Evolutionary conservation across 2,888 invertebrate genomes (phyloP).

Genomic region (Calliopum simillimum): DNA sequence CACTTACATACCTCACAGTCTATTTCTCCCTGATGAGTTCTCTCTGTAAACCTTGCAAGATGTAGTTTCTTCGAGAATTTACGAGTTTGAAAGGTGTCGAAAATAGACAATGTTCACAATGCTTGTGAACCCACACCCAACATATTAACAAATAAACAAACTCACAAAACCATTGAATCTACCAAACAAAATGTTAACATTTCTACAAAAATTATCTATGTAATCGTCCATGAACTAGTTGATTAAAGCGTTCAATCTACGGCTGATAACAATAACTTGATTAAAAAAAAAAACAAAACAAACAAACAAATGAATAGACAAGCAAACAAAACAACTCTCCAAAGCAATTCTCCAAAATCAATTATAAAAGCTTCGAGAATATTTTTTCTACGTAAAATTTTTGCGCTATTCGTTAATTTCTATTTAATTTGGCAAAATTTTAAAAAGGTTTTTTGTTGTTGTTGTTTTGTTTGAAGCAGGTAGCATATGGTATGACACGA

Average conservation of each 20-base stretch:
- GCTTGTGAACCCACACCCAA: too few relatives aligned
- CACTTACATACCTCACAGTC: too few relatives aligned
- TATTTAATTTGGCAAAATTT: not conserved
- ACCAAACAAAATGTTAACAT: too few relatives aligned
- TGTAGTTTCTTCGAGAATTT: too few relatives aligned
- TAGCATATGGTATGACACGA: constrained; percentile 44
- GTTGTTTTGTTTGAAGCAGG: too few relatives aligned
- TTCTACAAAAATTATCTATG: too few relatives aligned
- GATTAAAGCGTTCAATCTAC: constrained; percentile 13
- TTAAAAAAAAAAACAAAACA: constrained; percentile 7
- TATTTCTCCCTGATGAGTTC: too few relatives aligned
- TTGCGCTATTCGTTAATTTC: not conserved
- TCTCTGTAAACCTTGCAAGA: too few relatives aligned
- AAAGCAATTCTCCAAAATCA: not conserved
- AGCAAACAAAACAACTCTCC: constrained; percentile 8
- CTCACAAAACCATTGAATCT: too few relatives aligned
- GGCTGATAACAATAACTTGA: constrained; percentile 11
- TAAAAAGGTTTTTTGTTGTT: constrained; percentile 23
- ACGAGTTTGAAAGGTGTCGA: too few relatives aligned
- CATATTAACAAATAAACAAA: too few relatives aligned
- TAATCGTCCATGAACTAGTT: constrained; percentile 23
- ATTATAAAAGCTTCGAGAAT: not conserved
- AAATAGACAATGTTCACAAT: too few relatives aligned
- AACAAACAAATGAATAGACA: not conserved
- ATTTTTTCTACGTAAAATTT: not conserved